Evolutionary conservation across 2,797 vertebrate genomes (phyloP).

Genomic region (Amazonetta brasiliensis): DNA sequence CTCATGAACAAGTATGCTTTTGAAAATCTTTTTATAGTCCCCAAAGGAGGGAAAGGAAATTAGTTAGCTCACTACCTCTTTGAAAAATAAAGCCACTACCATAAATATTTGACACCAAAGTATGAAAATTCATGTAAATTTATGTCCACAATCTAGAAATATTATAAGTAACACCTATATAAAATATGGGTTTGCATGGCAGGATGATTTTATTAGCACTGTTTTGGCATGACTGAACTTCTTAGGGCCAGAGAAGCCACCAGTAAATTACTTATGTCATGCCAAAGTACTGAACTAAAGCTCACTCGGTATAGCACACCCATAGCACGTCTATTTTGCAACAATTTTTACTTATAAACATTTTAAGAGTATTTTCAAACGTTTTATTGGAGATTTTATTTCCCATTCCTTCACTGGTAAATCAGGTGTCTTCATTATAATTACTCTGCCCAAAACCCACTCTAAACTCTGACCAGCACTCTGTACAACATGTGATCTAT

Average conservation of each 20-base stretch:
- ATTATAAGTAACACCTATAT: conserved; percentile 31
- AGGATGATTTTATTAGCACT: neutral
- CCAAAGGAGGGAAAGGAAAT: conserved; percentile 68
- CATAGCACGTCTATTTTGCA: fast-evolving
- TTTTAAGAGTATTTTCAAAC: neutral
- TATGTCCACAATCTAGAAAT: conserved; percentile 44
- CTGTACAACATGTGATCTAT: neutral
- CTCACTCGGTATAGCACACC: fast-evolving
- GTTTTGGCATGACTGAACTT: neutral
- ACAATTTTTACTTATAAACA: neutral
- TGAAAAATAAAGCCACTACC: conserved; percentile 56
- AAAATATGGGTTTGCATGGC: neutral
- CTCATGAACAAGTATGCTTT: conserved; percentile 56
- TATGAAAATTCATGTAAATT: conserved; percentile 67
- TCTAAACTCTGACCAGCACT: neutral
- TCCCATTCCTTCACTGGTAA: neutral
- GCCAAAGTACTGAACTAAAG: neutral
- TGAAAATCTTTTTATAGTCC: conserved; percentile 67
- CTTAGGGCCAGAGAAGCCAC: conserved; percentile 12
- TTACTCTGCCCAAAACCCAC: neutral
- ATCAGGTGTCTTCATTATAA: neutral
- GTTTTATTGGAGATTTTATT: neutral
- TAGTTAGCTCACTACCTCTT: conserved; percentile 63
- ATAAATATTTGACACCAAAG: conserved; percentile 62
- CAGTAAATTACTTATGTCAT: fast-evolving